Evolutionary conservation across 2,888 invertebrate species (phyloP).

Genomic region (Octonoba sinensis): DNA sequence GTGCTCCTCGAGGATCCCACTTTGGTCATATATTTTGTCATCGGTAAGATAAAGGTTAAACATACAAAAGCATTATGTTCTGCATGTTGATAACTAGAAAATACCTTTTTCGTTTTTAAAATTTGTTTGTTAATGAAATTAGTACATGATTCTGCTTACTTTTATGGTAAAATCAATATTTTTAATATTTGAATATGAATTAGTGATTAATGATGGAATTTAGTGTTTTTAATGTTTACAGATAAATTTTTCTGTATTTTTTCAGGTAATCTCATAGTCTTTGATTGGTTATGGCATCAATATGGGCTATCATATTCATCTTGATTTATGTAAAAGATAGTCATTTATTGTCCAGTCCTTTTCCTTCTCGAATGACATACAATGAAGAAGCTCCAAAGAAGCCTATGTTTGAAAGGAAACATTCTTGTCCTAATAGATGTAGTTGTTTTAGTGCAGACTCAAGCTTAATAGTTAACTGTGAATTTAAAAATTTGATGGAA

Average conservation of each 20-base stretch:
- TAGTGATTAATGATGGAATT: no score
- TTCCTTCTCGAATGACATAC: slow-evolving; percentile 21
- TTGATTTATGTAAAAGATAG: slow-evolving; percentile 20
- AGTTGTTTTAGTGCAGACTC: slow-evolving; percentile 15
- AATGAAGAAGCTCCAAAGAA: slow-evolving; percentile 13
- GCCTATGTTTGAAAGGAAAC: slow-evolving; percentile 7
- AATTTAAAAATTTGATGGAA: slow-evolving; percentile 6
- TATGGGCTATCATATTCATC: slow-evolving; percentile 30
- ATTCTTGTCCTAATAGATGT: slow-evolving; percentile 38
- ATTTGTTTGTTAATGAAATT: no score
- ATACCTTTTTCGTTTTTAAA: no score
- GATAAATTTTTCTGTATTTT: slow-evolving; percentile 3
- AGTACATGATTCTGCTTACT: no score
- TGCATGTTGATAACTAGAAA: no score
- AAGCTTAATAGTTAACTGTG: slow-evolving; percentile 32
- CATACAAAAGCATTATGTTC: no score
- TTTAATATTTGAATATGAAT: no score
- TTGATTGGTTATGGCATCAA: slow-evolving; percentile 33
- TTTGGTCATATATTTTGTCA: no score
- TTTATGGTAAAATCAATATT: no score
- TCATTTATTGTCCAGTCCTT: slow-evolving; percentile 16
- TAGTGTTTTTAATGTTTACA: no score
- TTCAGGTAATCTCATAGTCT: slow-evolving; percentile 17
- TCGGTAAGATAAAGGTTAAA: no score
- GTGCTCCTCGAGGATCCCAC: no score